Evolutionary conservation across 1,140 invertebrate genomes (phyloP), one percentile per base, ranked within the genome.

Genomic region (Medauroidea extradentata): DNA sequence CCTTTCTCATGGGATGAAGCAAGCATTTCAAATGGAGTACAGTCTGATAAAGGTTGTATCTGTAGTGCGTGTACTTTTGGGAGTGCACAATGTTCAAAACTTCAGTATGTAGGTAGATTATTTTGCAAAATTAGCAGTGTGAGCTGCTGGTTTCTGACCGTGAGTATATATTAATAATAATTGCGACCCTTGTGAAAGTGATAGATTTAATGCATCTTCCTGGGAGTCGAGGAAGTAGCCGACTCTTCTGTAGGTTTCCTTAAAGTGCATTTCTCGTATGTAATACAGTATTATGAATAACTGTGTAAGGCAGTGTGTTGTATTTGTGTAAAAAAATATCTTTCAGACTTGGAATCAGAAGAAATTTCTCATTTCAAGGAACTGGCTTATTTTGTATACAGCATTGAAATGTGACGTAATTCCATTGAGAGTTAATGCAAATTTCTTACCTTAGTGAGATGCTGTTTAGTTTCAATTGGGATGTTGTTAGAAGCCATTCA

Each of bases 201-300:
- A 65, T 65, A 62, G 63, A 65, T 63, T n/a, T 53, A 34, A 34
- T 58, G 21, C 16, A 57, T 57, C 59, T 61, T 61, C 59, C 59
- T 54, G 54, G 29, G 59, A 39, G 34, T 53, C 42, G 23, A 60
- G 58, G 58, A 60, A 60, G 58, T 60, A 53, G 51, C 34, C 38
- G 57, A 57, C 84, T 88, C 86, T 87, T 88, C 85, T 87, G 85
- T 86, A 86, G 85, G 85, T 88, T 88, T 88, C 85, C 83, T 81
- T 83, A 85, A 57, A 87, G 86, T 88, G 86, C 86, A 88, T 88
- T 88, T 88, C 86, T 87, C 86, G 84, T 87, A 87, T 87, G 85
- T 87, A 87, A 87, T 87, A 87, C 86, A 88, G 86, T 87, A 87
- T 87, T 88, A 88, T 81, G 79, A 81, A 52, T 42, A 56, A 42